Percentiles rank a stretch among this genome's conserved stretches.
Conservation (phyloP, 2,888 invertebrate genomes). For the Tenthredo mesomela region DNA sequence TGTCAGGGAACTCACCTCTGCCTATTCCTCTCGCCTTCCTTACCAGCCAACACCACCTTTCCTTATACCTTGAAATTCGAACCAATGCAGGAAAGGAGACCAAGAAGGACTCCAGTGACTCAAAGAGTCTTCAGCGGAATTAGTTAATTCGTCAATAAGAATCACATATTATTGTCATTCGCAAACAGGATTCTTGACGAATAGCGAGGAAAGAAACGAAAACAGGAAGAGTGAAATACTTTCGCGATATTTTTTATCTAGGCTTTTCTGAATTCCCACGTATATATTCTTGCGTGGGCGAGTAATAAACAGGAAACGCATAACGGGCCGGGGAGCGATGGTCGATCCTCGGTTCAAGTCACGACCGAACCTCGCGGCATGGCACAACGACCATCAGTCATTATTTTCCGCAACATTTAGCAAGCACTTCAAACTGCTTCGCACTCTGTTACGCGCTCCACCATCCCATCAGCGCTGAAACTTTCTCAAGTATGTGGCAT, state of each 20-base stretch:
- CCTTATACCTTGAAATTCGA: slow-evolving; percentile 14
- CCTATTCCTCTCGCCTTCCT: slow-evolving; percentile 27
- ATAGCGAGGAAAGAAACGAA: background rate
- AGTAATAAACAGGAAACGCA: slow-evolving; percentile 62
- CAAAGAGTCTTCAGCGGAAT: background rate
- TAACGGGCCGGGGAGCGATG: slow-evolving; percentile 57
- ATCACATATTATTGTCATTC: background rate
- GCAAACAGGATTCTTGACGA: background rate
- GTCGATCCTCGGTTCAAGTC: slow-evolving; percentile 53
- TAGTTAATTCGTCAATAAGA: background rate
- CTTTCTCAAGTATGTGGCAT: slow-evolving; percentile 76
- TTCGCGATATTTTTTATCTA: background rate
- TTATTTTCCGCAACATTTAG: slow-evolving; percentile 77
- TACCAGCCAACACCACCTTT: background rate
- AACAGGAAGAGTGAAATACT: background rate
- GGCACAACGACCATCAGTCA: slow-evolving; percentile 74
- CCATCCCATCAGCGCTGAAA: slow-evolving; percentile 64
- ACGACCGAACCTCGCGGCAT: slow-evolving; percentile 57
- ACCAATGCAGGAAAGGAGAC: background rate
- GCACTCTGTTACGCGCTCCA: slow-evolving; percentile 70
- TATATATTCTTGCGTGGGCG: slow-evolving; percentile 5
- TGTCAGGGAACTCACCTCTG: slow-evolving; percentile 59
- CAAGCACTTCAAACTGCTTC: slow-evolving; percentile 76
- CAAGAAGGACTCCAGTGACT: background rate
- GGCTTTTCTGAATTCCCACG: slow-evolving; percentile 40